Conservation (phyloP, 2,888 invertebrate genomes). For the Steromphala cineraria region DNA sequence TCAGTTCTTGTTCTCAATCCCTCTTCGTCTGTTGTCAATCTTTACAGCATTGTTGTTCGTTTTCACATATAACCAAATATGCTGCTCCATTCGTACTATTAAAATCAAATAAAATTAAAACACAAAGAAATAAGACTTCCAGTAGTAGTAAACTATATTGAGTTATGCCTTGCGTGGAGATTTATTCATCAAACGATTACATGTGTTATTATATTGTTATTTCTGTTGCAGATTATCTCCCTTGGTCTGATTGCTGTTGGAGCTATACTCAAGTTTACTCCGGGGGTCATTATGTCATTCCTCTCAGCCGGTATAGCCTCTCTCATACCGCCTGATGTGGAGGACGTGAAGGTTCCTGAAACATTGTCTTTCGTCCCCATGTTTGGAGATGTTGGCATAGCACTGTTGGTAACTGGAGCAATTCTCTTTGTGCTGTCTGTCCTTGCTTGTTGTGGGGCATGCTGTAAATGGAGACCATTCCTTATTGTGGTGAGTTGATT, state of each 20-base stretch:
- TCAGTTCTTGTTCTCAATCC: too few species aligned
- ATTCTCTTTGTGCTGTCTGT: neutral
- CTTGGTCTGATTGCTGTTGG: neutral
- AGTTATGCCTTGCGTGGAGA: too few species aligned
- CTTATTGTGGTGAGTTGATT: neutral
- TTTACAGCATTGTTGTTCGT: too few species aligned
- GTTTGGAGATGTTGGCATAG: neutral
- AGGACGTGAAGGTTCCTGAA: neutral
- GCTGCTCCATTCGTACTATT: too few species aligned
- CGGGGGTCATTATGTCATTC: neutral
- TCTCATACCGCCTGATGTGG: neutral
- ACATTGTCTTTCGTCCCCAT: neutral
- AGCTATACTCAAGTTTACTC: neutral
- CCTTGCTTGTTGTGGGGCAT: constrained; percentile 6
- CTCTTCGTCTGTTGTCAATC: too few species aligned
- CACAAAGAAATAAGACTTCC: too few species aligned
- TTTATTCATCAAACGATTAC: too few species aligned
- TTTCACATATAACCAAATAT: too few species aligned
- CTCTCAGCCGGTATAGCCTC: neutral
- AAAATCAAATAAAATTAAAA: too few species aligned
- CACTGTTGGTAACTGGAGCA: neutral
- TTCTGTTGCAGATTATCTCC: neutral
- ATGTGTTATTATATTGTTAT: too few species aligned
- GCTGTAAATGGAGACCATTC: neutral
- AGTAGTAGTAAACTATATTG: too few species aligned